Conservation (phyloP, 2,888 invertebrate species). For the Diploptera punctata region DNA sequence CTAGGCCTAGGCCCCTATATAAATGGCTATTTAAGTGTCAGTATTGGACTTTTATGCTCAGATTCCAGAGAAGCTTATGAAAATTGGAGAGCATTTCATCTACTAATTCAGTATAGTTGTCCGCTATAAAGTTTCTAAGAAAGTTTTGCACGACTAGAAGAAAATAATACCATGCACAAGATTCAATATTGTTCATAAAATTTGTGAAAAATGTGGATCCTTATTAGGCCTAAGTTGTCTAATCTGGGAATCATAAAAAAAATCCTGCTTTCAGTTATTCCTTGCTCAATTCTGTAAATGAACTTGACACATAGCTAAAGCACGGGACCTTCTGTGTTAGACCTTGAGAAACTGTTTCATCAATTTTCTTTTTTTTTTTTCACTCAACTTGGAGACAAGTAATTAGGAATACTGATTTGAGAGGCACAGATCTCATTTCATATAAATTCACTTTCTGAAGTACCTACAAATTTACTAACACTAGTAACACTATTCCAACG, state of each 20-base stretch:
- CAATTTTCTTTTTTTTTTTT: constrained; percentile 43
- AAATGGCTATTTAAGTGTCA: not conserved
- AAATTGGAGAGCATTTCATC: constrained; percentile 9
- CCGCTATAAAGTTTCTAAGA: constrained; percentile 18
- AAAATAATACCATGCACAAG: not conserved
- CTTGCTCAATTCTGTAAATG: not conserved
- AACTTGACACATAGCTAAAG: constrained; percentile 6
- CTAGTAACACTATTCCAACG: constrained; percentile 36
- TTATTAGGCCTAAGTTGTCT: not conserved
- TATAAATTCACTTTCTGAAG: constrained; percentile 43
- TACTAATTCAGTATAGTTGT: constrained; percentile 7
- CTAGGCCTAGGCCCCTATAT: too few relatives aligned
- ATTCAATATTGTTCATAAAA: constrained; percentile 6
- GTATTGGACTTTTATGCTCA: not conserved
- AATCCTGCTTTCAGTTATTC: not conserved
- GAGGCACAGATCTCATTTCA: constrained; percentile 44
- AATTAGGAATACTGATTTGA: constrained; percentile 45
- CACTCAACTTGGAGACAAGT: constrained; percentile 42
- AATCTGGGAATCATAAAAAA: not conserved
- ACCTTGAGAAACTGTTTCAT: not conserved
- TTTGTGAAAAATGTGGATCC: not conserved
- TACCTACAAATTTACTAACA: constrained; percentile 33
- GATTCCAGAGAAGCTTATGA: not conserved
- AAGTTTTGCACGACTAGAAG: constrained; percentile 15
- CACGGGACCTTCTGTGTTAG: not conserved